A percentile compares a stretch with the other conserved stretches of the same genome.
Conservation (phyloP, 1,140 invertebrate species). For the Nomia melanderi region DNA sequence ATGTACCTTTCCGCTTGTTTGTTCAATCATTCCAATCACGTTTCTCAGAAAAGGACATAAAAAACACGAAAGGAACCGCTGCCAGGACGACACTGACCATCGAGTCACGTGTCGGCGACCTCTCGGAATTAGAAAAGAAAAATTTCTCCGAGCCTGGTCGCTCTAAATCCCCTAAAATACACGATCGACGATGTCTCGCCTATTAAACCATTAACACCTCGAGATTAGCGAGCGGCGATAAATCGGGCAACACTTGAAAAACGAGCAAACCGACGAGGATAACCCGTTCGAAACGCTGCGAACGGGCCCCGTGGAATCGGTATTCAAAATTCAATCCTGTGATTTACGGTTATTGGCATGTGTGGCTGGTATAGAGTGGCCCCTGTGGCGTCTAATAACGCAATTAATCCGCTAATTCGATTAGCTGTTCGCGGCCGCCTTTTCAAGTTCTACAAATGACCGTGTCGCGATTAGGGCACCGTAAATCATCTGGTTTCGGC, state of each 20-base stretch:
- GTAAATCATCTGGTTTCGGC: slow-evolving; percentile 52
- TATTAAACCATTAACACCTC: slow-evolving; percentile 43
- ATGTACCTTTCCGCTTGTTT: too few relatives aligned
- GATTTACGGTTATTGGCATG: slow-evolving; percentile 62
- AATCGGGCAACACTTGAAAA: not conserved
- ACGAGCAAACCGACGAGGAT: not conserved
- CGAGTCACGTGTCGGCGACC: not conserved
- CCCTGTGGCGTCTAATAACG: slow-evolving; percentile 47
- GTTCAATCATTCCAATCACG: too few relatives aligned
- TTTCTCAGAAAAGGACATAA: not conserved
- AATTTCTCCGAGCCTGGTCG: not conserved
- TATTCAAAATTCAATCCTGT: slow-evolving; percentile 53
- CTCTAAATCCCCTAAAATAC: slow-evolving; percentile 27
- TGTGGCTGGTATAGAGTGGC: slow-evolving; percentile 5
- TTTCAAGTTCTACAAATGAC: slow-evolving; percentile 48
- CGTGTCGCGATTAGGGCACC: slow-evolving; percentile 41
- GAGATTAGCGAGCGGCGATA: slow-evolving; percentile 24
- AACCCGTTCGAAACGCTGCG: not conserved
- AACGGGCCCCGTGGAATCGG: slow-evolving; percentile 10
- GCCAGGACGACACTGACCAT: not conserved
- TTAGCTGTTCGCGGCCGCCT: slow-evolving; percentile 47
- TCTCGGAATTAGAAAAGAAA: slow-evolving; percentile 18
- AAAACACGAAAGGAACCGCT: not conserved
- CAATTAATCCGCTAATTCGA: slow-evolving; percentile 70
- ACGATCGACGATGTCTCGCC: slow-evolving; percentile 32